A percentile compares a stretch with the other conserved stretches of the same genome.
These are phyloP conservation scores for Eristalis intricaria DNA, from an alignment of 2,888 invertebrate species.

Conservation along the genomic window DNA sequence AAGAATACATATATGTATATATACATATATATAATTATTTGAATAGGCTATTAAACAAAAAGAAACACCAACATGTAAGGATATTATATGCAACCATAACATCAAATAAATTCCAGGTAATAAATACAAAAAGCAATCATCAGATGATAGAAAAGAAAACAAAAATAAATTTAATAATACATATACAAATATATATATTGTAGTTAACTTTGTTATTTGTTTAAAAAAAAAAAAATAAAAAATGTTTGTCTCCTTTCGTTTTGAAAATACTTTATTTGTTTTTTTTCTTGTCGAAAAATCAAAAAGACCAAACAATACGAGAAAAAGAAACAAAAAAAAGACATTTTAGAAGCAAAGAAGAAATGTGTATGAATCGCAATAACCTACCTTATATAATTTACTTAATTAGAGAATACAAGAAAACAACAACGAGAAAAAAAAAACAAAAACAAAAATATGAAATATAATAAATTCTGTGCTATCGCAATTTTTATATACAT, in stretches of 20 bases:
- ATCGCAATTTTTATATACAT: constrained; percentile 12
- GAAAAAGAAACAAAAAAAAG: constrained; percentile 10
- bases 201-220: background rate
- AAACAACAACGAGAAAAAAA: background rate
- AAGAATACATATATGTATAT: constrained; percentile 3
- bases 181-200: constrained; percentile 8
- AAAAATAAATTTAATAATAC: too few relatives aligned
- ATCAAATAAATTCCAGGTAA: constrained; percentile 42
- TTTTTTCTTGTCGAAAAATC: background rate
- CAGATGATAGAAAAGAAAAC: constrained; percentile 40
- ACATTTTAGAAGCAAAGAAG: background rate
- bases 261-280: background rate
- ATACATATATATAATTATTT: constrained; percentile 17
- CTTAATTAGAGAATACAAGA: background rate
- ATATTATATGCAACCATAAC: constrained; percentile 25
- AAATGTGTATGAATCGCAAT: background rate
- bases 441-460: too few relatives aligned
- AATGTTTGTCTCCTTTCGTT: background rate
- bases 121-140: constrained; percentile 41
- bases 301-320: constrained; percentile 14
- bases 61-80: constrained; percentile 33
- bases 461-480: background rate
- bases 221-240: background rate
- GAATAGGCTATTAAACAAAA: constrained; percentile 27
- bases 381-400: too few relatives aligned